Base-by-base conservation (phyloP, 1,140 invertebrate species). In the Apis laboriosa region DNA sequence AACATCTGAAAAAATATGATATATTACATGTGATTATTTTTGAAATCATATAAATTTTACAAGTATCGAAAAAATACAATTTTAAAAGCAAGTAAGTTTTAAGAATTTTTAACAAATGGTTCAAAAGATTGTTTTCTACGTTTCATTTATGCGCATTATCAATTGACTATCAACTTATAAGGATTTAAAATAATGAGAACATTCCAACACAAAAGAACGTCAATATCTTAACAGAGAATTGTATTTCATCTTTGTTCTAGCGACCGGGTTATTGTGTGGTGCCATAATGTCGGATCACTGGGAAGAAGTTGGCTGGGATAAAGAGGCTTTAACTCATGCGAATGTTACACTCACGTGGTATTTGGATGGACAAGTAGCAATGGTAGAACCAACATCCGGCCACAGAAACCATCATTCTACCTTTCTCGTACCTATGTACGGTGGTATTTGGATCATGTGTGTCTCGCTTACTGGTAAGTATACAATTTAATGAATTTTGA, bases 241-340 rank as follows among this genome's bases (percentile, higher is more conserved):
- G 64, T 72, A 1, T 55, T 70, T 49, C 60, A 19, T 11, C 15
- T 53, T 0, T 84, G 49, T 86, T 88, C 70, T 75, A 93, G 96
- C 96, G 4, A 97, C 97, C n/a, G 96, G 95, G 12, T 96, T 97
- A 95, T 93, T 98, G 24, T 97, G 97, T 86, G 95, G 95, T 4
- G 97, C 97, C 58, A 97, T 98, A 86, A 97, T 97, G 96, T 97
- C 97, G 43, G 97, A 97, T 89, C 96, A 97, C 90, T 98, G 97
- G 97, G 97, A 98, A 91, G 95, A 97, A 89, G 96, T 98, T 56
- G 95, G 94, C 55, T 98, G 97, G 97, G 96, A 97, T 91, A 95
- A 94, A 61, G 91, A 93, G 8, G 94, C 94, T 28, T 91, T 96
- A 61, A 88, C 90, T 12, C 90, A 88, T 49, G 86, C 88, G 3